Base-by-base conservation (phyloP, 2,888 invertebrate species). In the Napeogenes inachia region DNA sequence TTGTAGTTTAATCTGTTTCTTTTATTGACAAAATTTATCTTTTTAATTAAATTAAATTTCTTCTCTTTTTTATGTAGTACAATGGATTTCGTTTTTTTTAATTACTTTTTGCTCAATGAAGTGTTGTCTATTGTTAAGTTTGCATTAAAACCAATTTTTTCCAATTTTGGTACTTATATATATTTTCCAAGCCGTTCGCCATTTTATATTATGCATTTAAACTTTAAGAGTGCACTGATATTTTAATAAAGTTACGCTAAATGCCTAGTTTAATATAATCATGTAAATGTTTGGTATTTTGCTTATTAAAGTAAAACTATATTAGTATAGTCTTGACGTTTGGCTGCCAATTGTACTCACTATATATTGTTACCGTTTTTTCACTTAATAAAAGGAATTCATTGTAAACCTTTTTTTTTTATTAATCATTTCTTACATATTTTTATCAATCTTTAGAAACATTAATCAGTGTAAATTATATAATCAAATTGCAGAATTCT, bases 361-460 rank as follows among this genome's bases (percentile, higher is more conserved):
- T 67, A 69, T 76, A 75, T 79, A 80, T 82, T 81, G 82, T 82
- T 79, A 78, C 79, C 71, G 78, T 80, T 82, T 81, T 82, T 87
- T 83, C 82, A 84, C 78, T 62, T 78, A 87, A 85, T 87, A 85
- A 87, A 82, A 82, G 80, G 82, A 83, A 84, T 88, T 87, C 85
- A 87, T 85, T 88, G 86, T 80, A 79, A 66, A 35, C 35, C 66
- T 13, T 45, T 75, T 75, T 72, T 72, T 75, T 73, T 66, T 57
- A 2, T 57, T 45, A 21, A 13, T 30, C 1, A 2, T 10, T 8
- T 1, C 6, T 42, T 10, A 2, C 3, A 42, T 10, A 35, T 35
- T 35, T 35, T 35, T 6, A 5, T 35, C 35, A 35, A 35, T 5
- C 4, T 35, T 5, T 35, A 35, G 6, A 35, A 35, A 35, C 4